Evolutionary conservation across 2,888 invertebrate species (phyloP).

Genomic region (Mimachlamys varia): DNA sequence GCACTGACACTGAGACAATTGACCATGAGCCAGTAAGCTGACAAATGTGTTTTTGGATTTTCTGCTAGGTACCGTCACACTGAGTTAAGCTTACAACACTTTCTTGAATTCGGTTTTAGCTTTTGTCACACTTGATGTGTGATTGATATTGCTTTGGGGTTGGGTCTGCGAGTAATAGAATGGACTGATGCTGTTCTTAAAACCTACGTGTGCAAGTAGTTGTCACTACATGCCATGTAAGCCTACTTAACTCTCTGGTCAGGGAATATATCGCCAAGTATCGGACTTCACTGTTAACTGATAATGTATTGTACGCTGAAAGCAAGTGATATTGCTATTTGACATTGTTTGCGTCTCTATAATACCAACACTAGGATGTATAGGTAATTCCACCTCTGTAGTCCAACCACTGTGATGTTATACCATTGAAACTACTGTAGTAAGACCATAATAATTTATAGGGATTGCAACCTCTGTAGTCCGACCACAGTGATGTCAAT

Average conservation of each 20-base stretch:
- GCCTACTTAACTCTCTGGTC: background rate
- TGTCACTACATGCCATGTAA: background rate
- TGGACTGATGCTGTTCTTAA: background rate
- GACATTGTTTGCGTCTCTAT: background rate
- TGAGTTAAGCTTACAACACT: background rate
- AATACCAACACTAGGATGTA: background rate
- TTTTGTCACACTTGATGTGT: background rate
- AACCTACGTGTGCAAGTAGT: background rate
- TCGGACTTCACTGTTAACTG: background rate
- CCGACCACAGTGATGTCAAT: too few species aligned
- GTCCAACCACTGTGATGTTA: background rate
- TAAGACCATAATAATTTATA: too few species aligned
- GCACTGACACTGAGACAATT: too few species aligned
- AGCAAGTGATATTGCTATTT: background rate
- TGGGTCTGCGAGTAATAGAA: background rate
- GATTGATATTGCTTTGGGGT: background rate
- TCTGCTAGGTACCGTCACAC: too few species aligned
- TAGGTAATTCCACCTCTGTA: background rate
- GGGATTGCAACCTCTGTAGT: too few species aligned
- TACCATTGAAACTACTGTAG: too few species aligned
- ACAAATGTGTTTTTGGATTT: too few species aligned
- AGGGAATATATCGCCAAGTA: background rate
- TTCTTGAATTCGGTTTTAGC: background rate
- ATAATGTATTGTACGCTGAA: background rate
- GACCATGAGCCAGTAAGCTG: too few species aligned